Evolutionary conservation across 2,113 vertebrate species (phyloP), one percentile per base, ranked within the genome.

Genomic region (Papio anubis): DNA sequence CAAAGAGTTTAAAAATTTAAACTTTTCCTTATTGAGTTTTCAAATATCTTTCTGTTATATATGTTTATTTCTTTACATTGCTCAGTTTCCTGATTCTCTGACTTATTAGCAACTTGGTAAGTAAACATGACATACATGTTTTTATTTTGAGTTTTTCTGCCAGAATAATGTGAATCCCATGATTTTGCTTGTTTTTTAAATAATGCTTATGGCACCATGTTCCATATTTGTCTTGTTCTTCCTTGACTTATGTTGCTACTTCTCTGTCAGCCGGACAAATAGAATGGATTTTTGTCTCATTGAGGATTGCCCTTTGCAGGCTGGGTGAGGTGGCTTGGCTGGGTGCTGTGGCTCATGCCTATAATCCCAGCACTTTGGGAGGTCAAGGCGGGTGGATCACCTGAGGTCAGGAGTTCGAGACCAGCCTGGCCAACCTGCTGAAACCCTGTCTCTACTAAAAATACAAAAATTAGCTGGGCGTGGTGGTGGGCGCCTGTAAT

Each of bases 81-180:
- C 70, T 43, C 45, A 85, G 27, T 93, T 96, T 85, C 32, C 64
- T 82, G 88, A 48, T 79, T 93, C 45, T 95, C 82, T 88, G 59
- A 12, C 57, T 97, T 90, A 27, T 90, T 86, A 75, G 81, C 17
- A 88, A 72, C 21, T 59, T 61, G 38, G 50, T 85, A 88, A 93
- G 73, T 83, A 78, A 59, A 52, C 76, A 64, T 79, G 88, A 91
- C 64, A 66, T 57, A 72, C n/a, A 68, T 57, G 61, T 45, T 90
- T 91, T 61, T 86, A 55, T 90, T 98, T 97, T 93, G 85, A 94
- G 84, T 93, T 95, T 94, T 84, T 64, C 13, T 81, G 27, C 38
- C 32, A 81, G 66, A 84, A 82, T 95, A 79, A 94, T 8, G 10
- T 35, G 52, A 97, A 64, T 66, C 40, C 2, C 27, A 8, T 43